phyloP scores from a whole-genome alignment of 2,113 vertebrate genomes.

The Notothenia rossii region DNA sequence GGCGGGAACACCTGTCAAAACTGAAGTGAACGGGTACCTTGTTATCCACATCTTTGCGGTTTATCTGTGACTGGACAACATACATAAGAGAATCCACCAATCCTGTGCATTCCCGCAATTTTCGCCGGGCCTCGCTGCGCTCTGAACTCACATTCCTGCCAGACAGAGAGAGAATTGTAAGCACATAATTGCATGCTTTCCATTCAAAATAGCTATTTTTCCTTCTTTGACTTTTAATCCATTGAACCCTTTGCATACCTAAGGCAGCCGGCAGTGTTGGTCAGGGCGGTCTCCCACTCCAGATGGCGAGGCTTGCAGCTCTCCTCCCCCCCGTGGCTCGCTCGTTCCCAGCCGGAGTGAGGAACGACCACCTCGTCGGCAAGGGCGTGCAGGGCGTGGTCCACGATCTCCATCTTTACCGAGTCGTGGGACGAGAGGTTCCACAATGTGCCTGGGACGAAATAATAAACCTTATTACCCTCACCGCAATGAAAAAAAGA shows the following conservation, averaged over 20 bases:
- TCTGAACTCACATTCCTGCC: conserved; percentile 96
- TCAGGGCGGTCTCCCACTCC: conserved; percentile 95
- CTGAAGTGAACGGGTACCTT: conserved; percentile 85
- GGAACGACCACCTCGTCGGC: conserved; percentile 94
- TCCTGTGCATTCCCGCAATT: conserved; percentile 93
- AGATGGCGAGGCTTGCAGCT: conserved; percentile 94
- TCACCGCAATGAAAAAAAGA: neutral
- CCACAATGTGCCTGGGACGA: conserved; percentile 92
- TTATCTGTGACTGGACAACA: conserved; percentile 93
- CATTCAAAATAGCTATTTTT: conserved; percentile 40
- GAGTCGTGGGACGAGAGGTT: conserved; percentile 97
- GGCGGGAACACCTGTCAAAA: neutral
- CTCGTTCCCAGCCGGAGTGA: conserved; percentile 93
- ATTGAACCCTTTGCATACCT: conserved; percentile 82
- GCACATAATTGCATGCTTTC: conserved; percentile 56
- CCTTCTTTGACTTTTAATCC: neutral
- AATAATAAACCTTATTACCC: neutral
- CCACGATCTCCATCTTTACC: conserved; percentile 99
- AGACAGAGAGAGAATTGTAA: conserved; percentile 33
- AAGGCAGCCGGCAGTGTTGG: conserved; percentile 97
- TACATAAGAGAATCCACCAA: conserved; percentile 95
- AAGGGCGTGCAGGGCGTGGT: conserved; percentile 93
- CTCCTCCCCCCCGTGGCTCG: conserved; percentile 81
- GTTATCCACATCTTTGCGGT: conserved; percentile 94
- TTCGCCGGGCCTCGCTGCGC: conserved; percentile 94